These are phyloP conservation scores for Genyomyrus donnyi DNA, from an alignment of 2,113 vertebrate species.

Conservation along the genomic window DNA sequence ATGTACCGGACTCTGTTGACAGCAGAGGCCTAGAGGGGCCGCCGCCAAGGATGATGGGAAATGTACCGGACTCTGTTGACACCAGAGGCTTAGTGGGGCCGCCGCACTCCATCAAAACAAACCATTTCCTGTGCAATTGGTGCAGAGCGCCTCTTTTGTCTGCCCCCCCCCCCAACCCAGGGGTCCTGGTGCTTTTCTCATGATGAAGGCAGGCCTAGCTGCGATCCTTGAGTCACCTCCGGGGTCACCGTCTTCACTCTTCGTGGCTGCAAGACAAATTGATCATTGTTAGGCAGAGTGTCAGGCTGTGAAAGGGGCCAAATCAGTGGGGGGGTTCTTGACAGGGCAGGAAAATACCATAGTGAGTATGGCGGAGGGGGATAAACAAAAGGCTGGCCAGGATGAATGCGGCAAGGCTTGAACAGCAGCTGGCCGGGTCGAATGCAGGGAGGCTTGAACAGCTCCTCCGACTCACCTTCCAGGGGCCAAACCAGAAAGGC, in stretches of 20 bases:
- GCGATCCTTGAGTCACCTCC: not conserved
- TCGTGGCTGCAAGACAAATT: constrained; percentile 23
- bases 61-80: not conserved
- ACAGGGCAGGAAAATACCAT: not conserved
- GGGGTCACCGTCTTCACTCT: constrained; percentile 11
- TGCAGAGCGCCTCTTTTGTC: not conserved
- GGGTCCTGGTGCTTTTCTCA: constrained; percentile 7
- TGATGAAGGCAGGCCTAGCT: constrained; percentile 10
- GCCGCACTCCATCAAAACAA: constrained; percentile 13
- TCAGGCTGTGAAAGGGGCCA: constrained; percentile 5
- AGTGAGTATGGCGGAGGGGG: not conserved
- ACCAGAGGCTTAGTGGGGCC: not conserved
- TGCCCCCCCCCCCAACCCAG: not conserved
- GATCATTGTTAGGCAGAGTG: constrained; percentile 20
- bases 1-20: not conserved
- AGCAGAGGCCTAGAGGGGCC: not conserved
- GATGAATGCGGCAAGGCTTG: not conserved
- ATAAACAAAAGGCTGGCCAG: not conserved
- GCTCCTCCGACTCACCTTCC: not conserved
- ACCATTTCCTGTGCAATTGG: not conserved
- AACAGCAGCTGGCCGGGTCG: no score
- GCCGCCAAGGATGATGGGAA: not conserved
- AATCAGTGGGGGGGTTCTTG: not conserved
- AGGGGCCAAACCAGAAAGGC: not conserved
- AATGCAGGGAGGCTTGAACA: no score